Evolutionary conservation across 2,113 vertebrate genomes (phyloP), one percentile per base, ranked within the genome.

Genomic region (Triplophysa siluroides): DNA sequence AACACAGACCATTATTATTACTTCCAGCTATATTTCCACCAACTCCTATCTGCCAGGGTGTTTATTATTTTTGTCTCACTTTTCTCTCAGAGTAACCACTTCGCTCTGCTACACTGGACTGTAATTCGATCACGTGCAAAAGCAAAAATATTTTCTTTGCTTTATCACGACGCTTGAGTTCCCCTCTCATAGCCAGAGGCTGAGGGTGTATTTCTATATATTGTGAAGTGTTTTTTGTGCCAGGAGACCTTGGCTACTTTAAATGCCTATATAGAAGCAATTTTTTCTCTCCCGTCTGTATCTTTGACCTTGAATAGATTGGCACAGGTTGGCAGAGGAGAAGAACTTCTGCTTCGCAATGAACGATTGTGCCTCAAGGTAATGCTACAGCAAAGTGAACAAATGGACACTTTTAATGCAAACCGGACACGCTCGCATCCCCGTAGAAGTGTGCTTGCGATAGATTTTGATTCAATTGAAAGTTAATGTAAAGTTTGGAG

Each of bases 51-150:
- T 23, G 47, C 23, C 47, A 68, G 29, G 11, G 38, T 68, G 23
- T 68, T 64, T 80, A 72, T 64, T 73, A 63, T 38, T 80, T 45
- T 73, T 47, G 14, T n/a, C 16, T 83, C 26, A 8, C 65, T 78
- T 74, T 65, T 45, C 66, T 43, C 80, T 45, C n/a, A 74, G 38
- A 79, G 69, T 60, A 74, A 29, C 62, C 21, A 33, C 62, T 60
- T 75, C 13, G 13, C 63, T 78, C 26, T 58, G 10, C 13, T 45
- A 24, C 54, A 13, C 77, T 61, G 18, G 23, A 43, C 56, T 54
- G 64, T 43, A 83, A 56, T 79, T 24, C 43, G 56, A 70, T 74
- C 43, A 43, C 26, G 10, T 18, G 10, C 50, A 52, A 65, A 65
- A 2, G 10, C 50, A 41, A 65, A 38, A 72, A 58, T 66, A 45